These are phyloP conservation scores for Thunnus maccoyii DNA, from an alignment of 2,113 vertebrate genomes.

Conservation along the genomic window DNA sequence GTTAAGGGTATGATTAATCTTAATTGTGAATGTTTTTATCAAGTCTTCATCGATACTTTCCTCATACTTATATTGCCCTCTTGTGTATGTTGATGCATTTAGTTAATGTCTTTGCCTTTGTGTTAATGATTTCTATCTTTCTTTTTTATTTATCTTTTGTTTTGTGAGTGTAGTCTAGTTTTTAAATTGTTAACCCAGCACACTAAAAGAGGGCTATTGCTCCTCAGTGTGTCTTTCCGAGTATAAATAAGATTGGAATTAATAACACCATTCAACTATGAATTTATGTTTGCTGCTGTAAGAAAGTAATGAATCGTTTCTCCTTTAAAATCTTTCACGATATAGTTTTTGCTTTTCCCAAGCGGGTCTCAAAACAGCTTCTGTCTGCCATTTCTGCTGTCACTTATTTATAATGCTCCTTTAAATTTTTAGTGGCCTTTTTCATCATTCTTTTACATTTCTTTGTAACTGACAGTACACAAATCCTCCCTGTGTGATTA, in stretches of 20 bases:
- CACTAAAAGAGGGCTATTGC: neutral
- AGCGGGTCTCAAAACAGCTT: constrained; percentile 2
- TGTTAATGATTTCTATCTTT: neutral
- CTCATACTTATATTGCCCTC: neutral
- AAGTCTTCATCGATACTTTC: neutral
- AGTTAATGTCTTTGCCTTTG: neutral
- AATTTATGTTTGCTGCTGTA: neutral
- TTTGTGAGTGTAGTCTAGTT: neutral
- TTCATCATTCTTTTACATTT: neutral
- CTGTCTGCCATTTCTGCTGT: constrained; percentile 4
- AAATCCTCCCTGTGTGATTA: neutral
- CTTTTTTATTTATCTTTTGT: neutral
- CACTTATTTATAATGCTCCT: neutral
- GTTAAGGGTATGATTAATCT: constrained; percentile 7
- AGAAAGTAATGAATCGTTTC: constrained; percentile 1
- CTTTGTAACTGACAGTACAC: neutral
- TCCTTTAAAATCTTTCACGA: neutral
- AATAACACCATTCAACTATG: constrained; percentile 2
- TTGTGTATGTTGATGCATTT: neutral
- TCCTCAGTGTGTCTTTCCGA: constrained; percentile 13
- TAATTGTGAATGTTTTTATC: neutral
- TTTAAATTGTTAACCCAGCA: neutral
- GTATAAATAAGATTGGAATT: neutral
- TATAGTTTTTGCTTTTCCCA: neutral
- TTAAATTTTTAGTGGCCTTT: neutral